Base-by-base conservation (phyloP, 53 echinoderm and acorn worm genomes). In the Astropecten irregularis region DNA sequence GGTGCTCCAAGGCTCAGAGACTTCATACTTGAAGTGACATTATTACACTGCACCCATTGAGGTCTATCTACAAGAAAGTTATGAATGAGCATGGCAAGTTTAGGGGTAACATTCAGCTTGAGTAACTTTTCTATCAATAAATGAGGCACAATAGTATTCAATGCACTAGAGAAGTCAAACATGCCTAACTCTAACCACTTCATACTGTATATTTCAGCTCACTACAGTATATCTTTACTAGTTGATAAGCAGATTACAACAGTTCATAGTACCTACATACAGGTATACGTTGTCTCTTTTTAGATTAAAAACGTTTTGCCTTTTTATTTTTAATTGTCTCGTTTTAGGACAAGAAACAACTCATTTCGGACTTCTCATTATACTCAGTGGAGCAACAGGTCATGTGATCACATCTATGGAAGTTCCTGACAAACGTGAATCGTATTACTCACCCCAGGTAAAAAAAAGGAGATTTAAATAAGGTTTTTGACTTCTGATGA, bases 361-460 rank as follows among this genome's bases (percentile, higher is more conserved):
- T 3, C 69, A 87, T 35, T 74, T 74, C 29, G 96, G 91, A 3
- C 81, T 90, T 50, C 29, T 97, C 44, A 68, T 94, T 30, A 6
- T 94, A 3, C 66, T 97, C 57, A 97, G 97, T 40, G 97, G 92
- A 13, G 82, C 40, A 14, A 88, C 82, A 33, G 94, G 97, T 48
- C 58, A 60, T 23, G 84, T 94, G 26, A 71, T 97, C 18, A 76
- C 73, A 11, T 73, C 22, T 33, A 79, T 84, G 39, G 55, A 69
- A 59, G 92, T 94, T 9, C 97, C 97, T 16, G 97, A 97, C 59
- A 35, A 73, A 13, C 87, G 87, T 68, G 97, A 97, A 58, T 97
- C 97, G 0, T 97, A 97, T 83, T 97, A 92, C 67, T 97, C 97
- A 18, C 97, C 97, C 3, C 97, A 97, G 97, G 97, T 97, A 47